These are phyloP conservation scores for Apotomis capreana DNA, from an alignment of 2,888 invertebrate genomes.

Conservation along the genomic window DNA sequence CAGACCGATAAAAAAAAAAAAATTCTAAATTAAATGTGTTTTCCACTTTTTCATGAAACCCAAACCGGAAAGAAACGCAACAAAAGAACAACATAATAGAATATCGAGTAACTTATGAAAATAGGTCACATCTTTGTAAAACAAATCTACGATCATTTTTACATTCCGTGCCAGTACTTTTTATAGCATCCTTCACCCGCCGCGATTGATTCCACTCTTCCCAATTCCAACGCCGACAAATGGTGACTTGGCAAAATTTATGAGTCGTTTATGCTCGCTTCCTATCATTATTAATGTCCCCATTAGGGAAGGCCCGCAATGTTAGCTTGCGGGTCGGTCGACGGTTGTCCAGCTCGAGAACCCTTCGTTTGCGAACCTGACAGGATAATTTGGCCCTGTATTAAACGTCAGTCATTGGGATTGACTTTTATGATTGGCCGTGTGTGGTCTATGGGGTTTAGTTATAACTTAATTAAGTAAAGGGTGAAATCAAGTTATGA, in stretches of 20 bases:
- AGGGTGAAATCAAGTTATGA: no score
- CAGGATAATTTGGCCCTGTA: conserved; percentile 33
- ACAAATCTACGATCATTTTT: no score
- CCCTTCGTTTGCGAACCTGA: conserved; percentile 38
- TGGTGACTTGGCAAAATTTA: conserved; percentile 25
- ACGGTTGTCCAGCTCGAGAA: neutral
- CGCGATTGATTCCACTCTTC: conserved; percentile 19
- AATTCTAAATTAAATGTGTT: no score
- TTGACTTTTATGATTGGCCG: conserved; percentile 24
- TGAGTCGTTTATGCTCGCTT: conserved; percentile 27
- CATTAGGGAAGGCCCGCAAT: conserved; percentile 25
- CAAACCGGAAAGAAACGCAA: no score
- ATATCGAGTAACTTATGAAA: no score
- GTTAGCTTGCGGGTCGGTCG: conserved; percentile 3
- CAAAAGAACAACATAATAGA: no score
- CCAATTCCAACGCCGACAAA: conserved; percentile 22
- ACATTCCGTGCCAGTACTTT: no score
- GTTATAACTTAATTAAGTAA: no score
- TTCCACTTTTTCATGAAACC: no score
- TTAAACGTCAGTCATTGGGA: conserved; percentile 12
- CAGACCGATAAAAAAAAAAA: no score
- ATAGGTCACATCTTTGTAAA: no score
- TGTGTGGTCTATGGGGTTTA: conserved; percentile 7
- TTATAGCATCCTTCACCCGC: no score
- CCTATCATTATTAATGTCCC: conserved; percentile 39